A percentile compares a stretch with the other conserved stretches of the same genome.
Evolutionary conservation across 2,113 vertebrate species (phyloP).

Genomic region (Malurus melanocephalus): DNA sequence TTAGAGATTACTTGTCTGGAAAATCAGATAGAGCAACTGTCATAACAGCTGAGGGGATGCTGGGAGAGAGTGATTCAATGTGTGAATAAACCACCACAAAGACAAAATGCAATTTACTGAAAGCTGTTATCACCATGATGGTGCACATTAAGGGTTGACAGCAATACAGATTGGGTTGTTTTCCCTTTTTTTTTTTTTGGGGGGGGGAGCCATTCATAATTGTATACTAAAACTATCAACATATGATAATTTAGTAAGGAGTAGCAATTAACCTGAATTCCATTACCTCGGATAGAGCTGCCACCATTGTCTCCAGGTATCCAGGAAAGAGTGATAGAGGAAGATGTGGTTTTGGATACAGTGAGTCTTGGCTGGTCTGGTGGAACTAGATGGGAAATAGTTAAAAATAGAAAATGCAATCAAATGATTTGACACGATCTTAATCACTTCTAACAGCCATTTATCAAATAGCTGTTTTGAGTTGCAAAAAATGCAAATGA

Average conservation of each 20-base stretch:
- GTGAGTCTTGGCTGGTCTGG: constrained; percentile 97
- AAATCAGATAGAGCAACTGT: constrained; percentile 10
- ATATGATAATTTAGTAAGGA: not conserved
- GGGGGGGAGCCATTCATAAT: not conserved
- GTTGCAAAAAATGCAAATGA: constrained; percentile 62
- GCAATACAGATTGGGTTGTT: not conserved
- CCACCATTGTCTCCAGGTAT: constrained; percentile 97
- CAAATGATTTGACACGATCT: constrained; percentile 12
- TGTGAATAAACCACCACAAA: constrained; percentile 20
- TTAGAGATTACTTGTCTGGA: not conserved
- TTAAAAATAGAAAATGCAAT: constrained; percentile 65
- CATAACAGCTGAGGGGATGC: not conserved
- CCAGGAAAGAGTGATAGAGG: constrained; percentile 96
- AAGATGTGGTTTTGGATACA: constrained; percentile 96
- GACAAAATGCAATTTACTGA: constrained; percentile 27
- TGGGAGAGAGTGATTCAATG: constrained; percentile 20
- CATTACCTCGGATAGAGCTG: constrained; percentile 95
- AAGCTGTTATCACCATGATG: not conserved
- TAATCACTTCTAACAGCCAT: constrained; percentile 46
- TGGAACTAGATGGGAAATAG: constrained; percentile 79
- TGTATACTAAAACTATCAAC: not conserved
- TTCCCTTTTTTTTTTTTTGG: not conserved
- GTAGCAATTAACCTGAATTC: not conserved
- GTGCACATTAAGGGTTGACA: not conserved
- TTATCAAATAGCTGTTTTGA: constrained; percentile 60